Evolutionary conservation across 2,797 vertebrate genomes (phyloP), one percentile per base, ranked within the genome.

Genomic region (Anabas testudineus): DNA sequence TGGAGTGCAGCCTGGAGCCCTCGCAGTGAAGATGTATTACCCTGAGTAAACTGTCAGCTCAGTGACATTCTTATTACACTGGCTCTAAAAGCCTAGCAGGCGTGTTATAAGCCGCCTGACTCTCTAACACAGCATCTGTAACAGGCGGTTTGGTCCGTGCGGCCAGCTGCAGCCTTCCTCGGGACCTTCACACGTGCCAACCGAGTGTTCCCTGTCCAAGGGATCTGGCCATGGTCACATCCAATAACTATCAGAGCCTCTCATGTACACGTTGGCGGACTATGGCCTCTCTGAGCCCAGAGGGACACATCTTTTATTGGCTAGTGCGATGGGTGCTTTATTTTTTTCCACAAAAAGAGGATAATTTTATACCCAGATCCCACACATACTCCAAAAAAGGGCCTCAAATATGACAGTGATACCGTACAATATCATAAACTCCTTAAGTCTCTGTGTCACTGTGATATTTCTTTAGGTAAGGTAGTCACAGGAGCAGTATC

Each of bases 41-140:
- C 76, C 75, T 49, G 71, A 74, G 69, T 85, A 81, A 89, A 81
- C 78, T 76, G 74, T 87, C 82, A 75, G 60, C 80, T 78, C 46
- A 0, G 69, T 78, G 79, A 78, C 84, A 78, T 91, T 90, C 86
- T 85, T 85, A 56, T 75, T 69, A 74, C 68, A 21, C 64, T 52
- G 56, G 55, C 71, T 84, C 76, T 72, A 79, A 88, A 84, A 87
- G 72, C 76, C 78, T 82, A 78, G 78, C 82, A 74, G 79, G 22
- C 67, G 19, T 22, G 54, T 82, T 78, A 72, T 32, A 68, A 72
- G 71, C 83, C 67, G 72, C 36, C 67, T 80, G 78, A 66, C 75
- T 56, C 75, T 56, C 65, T 59, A 55, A 72, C 77, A 63, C 72
- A 69, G 76, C 62, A 64, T 79, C 77, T 68, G 45, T 71, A 67